phyloP scores from a whole-genome alignment of 2,888 invertebrate genomes.

The Stegana nigrithorax region DNA sequence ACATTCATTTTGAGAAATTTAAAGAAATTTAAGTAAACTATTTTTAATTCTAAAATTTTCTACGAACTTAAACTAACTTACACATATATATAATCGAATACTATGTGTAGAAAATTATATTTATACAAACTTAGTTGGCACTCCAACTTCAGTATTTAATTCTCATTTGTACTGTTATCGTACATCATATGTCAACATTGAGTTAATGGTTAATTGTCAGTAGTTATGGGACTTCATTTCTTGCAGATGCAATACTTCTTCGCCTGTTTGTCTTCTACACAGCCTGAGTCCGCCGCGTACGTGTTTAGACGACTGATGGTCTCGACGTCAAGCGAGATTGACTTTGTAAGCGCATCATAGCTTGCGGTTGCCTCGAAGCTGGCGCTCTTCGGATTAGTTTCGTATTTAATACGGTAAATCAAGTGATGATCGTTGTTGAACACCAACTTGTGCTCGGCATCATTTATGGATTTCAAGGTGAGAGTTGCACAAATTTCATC shows the following conservation, averaged over 20 bases:
- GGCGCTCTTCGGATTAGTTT: slow-evolving; percentile 21
- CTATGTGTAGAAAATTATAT: too few relatives aligned
- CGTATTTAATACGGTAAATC: slow-evolving; percentile 23
- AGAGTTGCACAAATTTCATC: slow-evolving; percentile 27
- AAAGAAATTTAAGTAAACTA: too few relatives aligned
- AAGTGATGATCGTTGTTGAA: not conserved
- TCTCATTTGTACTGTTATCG: too few relatives aligned
- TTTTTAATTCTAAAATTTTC: too few relatives aligned
- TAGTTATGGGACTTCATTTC: not conserved
- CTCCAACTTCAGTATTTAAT: too few relatives aligned
- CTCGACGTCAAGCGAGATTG: slow-evolving; percentile 35
- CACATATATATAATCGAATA: too few relatives aligned
- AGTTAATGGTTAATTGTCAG: too few relatives aligned
- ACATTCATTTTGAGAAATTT: too few relatives aligned
- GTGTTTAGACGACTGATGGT: slow-evolving; percentile 40
- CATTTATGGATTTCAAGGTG: not conserved
- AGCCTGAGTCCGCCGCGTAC: slow-evolving; percentile 36
- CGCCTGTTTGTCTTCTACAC: slow-evolving; percentile 38
- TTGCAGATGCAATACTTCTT: not conserved
- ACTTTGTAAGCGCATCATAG: slow-evolving; percentile 33
- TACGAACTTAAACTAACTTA: too few relatives aligned
- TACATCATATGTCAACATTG: too few relatives aligned
- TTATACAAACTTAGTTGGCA: too few relatives aligned
- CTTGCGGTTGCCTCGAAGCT: slow-evolving; percentile 42
- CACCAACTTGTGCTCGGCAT: not conserved